Conservation (phyloP, 2,888 invertebrate genomes). For the Melieria omissa region DNA sequence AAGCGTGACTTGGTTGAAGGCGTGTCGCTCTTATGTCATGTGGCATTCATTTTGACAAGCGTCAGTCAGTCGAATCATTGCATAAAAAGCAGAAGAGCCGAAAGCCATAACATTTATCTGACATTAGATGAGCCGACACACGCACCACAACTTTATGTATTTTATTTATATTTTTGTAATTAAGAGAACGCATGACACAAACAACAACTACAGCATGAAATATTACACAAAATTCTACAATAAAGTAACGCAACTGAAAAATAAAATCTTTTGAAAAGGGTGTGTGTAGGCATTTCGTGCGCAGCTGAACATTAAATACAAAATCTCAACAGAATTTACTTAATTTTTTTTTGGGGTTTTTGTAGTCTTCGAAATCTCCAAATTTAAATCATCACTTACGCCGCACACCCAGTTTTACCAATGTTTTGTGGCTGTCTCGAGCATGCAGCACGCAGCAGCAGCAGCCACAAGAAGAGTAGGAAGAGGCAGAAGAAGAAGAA, state of each 20-base stretch:
- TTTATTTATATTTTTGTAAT: no score
- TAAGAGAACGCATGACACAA: background rate
- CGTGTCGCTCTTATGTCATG: slow-evolving; percentile 9
- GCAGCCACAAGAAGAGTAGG: background rate
- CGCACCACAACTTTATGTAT: no score
- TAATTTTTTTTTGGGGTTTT: background rate
- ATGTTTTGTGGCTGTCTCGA: background rate
- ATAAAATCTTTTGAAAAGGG: slow-evolving; percentile 12
- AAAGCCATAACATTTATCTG: no score
- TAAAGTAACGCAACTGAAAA: slow-evolving; percentile 7
- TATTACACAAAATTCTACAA: slow-evolving; percentile 15
- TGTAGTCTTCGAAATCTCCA: slow-evolving; percentile 3
- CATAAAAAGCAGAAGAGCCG: no score
- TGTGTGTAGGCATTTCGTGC: slow-evolving; percentile 1
- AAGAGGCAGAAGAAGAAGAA: background rate
- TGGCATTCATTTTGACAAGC: slow-evolving; percentile 4
- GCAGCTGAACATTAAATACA: no score
- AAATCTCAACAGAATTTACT: no score
- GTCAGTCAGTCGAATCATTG: background rate
- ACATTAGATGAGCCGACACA: no score
- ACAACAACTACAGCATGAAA: slow-evolving; percentile 17
- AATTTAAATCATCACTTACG: slow-evolving; percentile 23
- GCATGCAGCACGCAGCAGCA: slow-evolving; percentile 12
- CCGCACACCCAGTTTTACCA: slow-evolving; percentile 2
- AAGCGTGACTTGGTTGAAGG: slow-evolving; percentile 19